These are phyloP conservation scores for Hyposmocoma kahamanoa DNA, from an alignment of 1,140 invertebrate genomes.

Conservation along the genomic window DNA sequence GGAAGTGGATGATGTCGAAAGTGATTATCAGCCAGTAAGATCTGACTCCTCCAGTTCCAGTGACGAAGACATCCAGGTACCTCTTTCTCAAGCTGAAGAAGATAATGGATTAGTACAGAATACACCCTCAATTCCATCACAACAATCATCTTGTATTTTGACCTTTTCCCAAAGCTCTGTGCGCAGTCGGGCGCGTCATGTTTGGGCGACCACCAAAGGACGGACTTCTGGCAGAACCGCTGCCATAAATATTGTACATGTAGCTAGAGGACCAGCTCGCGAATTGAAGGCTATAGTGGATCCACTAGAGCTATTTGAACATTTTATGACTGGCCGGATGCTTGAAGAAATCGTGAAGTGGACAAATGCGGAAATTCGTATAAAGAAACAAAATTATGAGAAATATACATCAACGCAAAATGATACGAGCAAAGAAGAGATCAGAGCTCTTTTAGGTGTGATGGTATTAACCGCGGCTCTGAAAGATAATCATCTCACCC, in stretches of 20 bases:
- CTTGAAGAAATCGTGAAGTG: neutral
- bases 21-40: too few relatives aligned
- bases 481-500: slow-evolving; percentile 2
- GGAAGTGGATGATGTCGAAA: too few relatives aligned
- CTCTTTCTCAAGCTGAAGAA: too few relatives aligned
- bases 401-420: neutral
- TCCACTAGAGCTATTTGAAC: neutral
- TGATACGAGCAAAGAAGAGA: neutral
- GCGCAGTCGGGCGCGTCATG: too few relatives aligned
- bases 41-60: too few relatives aligned
- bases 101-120: too few relatives aligned
- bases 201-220: too few relatives aligned
- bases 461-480: neutral
- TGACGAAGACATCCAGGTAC: too few relatives aligned
- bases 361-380: neutral
- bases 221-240: neutral
- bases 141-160: too few relatives aligned
- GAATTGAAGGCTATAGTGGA: neutral
- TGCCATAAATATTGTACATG: neutral
- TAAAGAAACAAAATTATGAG: neutral
- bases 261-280: neutral
- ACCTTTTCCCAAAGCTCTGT: too few relatives aligned
- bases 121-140: too few relatives aligned
- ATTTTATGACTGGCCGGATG: neutral
- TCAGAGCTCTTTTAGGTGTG: neutral